Conservation (phyloP, 2,888 invertebrate species). For the Drosophila lacicola region DNA sequence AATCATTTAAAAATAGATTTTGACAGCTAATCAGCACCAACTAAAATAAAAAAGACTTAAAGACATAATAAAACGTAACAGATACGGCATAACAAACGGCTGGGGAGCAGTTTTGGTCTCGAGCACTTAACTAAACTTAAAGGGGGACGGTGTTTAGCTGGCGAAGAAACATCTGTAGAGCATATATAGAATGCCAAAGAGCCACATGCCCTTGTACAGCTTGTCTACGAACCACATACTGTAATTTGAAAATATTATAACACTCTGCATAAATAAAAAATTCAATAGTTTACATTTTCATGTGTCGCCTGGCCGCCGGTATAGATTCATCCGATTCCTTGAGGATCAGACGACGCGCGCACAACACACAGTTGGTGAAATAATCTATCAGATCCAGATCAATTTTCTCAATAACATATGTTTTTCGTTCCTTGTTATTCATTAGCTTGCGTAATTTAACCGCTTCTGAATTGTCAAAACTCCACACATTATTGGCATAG, state of each 20-base stretch:
- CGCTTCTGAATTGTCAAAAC: conserved; percentile 91
- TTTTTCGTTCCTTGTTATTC: conserved; percentile 88
- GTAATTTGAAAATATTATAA: conserved; percentile 78
- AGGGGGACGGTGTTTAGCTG: conserved; percentile 37
- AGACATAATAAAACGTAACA: conserved; percentile 31
- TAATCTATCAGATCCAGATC: conserved; percentile 92
- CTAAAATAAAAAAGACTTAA: conserved; percentile 45
- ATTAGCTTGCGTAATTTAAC: conserved; percentile 87
- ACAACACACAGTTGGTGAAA: conserved; percentile 92
- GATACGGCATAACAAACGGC: conserved; percentile 40
- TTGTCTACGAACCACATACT: conserved; percentile 96
- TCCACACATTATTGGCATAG: conserved; percentile 97
- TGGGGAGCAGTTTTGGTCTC: conserved; percentile 62
- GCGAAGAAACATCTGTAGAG: conserved; percentile 78
- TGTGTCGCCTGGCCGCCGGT: conserved; percentile 91
- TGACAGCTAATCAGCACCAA: conserved; percentile 63
- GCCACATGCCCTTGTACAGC: conserved; percentile 89
- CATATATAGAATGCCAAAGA: conserved; percentile 87
- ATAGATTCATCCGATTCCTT: conserved; percentile 93
- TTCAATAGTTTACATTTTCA: conserved; percentile 89
- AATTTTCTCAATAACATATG: conserved; percentile 89
- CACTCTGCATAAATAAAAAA: neutral
- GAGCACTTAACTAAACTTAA: conserved; percentile 67
- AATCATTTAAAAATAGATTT: conserved; percentile 11
- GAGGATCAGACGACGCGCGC: conserved; percentile 92